Base-by-base conservation (phyloP, 2,113 vertebrate species). In the Dasyornis broadbenti region DNA sequence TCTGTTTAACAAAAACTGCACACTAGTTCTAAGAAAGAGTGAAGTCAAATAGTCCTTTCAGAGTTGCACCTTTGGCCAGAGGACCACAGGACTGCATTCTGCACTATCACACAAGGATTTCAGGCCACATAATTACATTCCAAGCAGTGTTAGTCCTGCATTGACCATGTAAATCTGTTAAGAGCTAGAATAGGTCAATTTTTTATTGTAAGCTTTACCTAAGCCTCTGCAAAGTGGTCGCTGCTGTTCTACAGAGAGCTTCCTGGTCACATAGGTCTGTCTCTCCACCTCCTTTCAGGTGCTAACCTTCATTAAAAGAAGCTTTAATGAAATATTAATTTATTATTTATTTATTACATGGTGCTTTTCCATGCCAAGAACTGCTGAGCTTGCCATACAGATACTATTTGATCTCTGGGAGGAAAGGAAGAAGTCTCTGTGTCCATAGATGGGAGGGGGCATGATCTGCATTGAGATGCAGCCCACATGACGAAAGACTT, bases 311-410 rank as follows among this genome's bases (percentile, higher is more conserved):
- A 92, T 92, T 96, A 90, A 92, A 92, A 71, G 52, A 85, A 65
- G 49, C 6, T 60, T 83, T 82, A 88, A 88, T 96, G 93, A 95
- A 93, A 93, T 86, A 96, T 94, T 92, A 90, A 94, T 95, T 80
- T 93, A 96, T 96, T 90, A 96, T 57, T 95, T 95, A 94, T 96
- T 96, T 96, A 96, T 94, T 78, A 83, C 44, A 75, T n/a, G 53
- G 59, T 81, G 40, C 68, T 94, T 63, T 92, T 88, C 79, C 71
- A 83, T 81, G 76, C 37, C 64, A 71, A 73, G 37, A 93, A 96
- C 31, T 94, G 94, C 95, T 96, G 96, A 96, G 60, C 56, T 95
- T 90, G 68, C 85, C 60, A 53, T 78, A 92, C 35, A 57, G 64
- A 63, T 52, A 23, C 47, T 89, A 78, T 94, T 93, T 94, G 94